Percentiles rank a stretch among this genome's conserved stretches.
Evolutionary conservation across 2,113 vertebrate species (phyloP).

Genomic region (Sinocyclocheilus rhinocerous): DNA sequence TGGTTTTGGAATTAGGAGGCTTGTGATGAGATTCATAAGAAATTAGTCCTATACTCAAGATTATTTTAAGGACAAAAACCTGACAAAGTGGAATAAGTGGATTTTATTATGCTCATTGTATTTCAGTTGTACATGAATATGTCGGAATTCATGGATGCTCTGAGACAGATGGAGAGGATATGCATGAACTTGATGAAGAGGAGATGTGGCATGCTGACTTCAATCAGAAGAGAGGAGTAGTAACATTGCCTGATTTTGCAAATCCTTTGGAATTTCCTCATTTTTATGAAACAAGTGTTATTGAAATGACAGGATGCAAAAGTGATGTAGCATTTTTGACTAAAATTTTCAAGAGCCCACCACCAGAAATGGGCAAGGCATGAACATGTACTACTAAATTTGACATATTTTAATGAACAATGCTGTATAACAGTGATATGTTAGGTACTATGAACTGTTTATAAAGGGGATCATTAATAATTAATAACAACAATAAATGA

Average conservation of each 20-base stretch:
- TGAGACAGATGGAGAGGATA: background rate
- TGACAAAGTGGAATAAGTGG: too few species aligned
- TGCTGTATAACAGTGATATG: background rate
- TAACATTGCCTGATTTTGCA: slow-evolving; percentile 11
- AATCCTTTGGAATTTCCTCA: background rate
- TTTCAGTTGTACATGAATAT: slow-evolving; percentile 9
- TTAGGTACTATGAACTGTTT: background rate
- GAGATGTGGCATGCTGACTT: slow-evolving; percentile 15
- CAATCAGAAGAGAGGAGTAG: background rate
- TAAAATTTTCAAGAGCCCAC: slow-evolving; percentile 18
- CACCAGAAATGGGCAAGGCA: slow-evolving; percentile 45
- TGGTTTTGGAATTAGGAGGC: too few species aligned
- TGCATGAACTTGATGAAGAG: background rate
- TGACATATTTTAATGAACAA: background rate
- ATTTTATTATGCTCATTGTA: background rate
- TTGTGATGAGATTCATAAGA: too few species aligned
- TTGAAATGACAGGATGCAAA: background rate
- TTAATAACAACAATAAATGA: background rate
- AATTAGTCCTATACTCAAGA: too few species aligned
- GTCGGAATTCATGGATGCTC: background rate
- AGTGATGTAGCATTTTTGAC: background rate
- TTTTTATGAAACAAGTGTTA: background rate
- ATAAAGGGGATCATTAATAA: background rate
- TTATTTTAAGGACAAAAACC: too few species aligned
- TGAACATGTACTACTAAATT: background rate